A percentile compares a stretch with the other conserved stretches of the same genome.
Evolutionary conservation across 53 echinoderm and acorn worm species (phyloP).

Genomic region (Zoroaster sp.): DNA sequence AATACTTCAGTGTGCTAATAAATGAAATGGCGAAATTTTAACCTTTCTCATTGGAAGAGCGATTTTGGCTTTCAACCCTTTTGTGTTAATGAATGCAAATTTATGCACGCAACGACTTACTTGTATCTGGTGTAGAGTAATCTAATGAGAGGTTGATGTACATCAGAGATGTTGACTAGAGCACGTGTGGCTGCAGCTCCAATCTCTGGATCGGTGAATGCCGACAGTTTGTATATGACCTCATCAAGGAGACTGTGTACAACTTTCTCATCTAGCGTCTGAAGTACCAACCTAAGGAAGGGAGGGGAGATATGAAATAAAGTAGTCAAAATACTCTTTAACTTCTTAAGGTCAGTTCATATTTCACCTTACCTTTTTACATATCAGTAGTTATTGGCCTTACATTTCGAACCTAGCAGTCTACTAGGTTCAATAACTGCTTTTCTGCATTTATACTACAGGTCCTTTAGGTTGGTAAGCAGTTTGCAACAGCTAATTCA

Average conservation of each 20-base stretch:
- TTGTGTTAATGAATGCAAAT: background rate
- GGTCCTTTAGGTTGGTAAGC: too few relatives aligned
- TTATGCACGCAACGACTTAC: conserved; percentile 47
- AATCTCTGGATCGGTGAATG: conserved; percentile 90
- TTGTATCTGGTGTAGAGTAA: conserved; percentile 94
- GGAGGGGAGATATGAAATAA: background rate
- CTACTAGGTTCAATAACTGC: too few relatives aligned
- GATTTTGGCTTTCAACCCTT: background rate
- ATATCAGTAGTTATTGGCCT: too few relatives aligned
- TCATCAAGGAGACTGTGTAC: conserved; percentile 94
- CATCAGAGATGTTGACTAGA: conserved; percentile 89
- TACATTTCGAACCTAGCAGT: too few relatives aligned
- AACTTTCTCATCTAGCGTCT: conserved; percentile 92
- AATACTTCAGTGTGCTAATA: too few relatives aligned
- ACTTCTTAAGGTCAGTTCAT: too few relatives aligned
- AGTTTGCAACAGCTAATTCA: too few relatives aligned
- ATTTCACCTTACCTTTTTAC: too few relatives aligned
- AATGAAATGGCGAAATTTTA: too few relatives aligned
- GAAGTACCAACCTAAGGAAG: conserved; percentile 66
- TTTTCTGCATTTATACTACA: too few relatives aligned
- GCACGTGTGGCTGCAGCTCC: conserved; percentile 95
- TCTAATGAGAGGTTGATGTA: conserved; percentile 76
- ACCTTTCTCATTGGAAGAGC: too few relatives aligned
- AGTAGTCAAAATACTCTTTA: background rate
- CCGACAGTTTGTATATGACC: conserved; percentile 93